Percentiles rank a stretch among this genome's conserved stretches.
Conservation (phyloP, 1,140 invertebrate species). For the Conopomorpha cramerella region DNA sequence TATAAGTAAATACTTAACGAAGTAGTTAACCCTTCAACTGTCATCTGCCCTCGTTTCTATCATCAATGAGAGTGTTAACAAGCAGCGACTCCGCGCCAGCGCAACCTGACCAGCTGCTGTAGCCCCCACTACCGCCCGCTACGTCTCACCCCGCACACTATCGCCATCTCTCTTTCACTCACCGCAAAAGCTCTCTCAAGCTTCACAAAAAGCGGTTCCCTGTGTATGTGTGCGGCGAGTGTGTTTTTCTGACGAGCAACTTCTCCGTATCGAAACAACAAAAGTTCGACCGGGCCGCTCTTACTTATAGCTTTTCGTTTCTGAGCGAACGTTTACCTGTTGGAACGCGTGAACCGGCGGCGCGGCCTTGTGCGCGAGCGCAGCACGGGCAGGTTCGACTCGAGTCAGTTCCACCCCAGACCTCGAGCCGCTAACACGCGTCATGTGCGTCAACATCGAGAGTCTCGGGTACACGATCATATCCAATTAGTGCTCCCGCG, state of each 20-base stretch:
- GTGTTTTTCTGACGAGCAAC: slow-evolving; percentile 43
- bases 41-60: no score
- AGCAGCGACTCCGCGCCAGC: slow-evolving; percentile 37
- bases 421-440: slow-evolving; percentile 34
- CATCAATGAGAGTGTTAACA: slow-evolving; percentile 42
- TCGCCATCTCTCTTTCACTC: slow-evolving; percentile 32
- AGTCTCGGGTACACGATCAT: slow-evolving; percentile 34
- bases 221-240: slow-evolving; percentile 32
- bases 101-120: slow-evolving; percentile 50
- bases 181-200: slow-evolving; percentile 33
- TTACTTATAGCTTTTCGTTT: slow-evolving; percentile 28
- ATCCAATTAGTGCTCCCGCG: slow-evolving; percentile 53
- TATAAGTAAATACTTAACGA: no score
- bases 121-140: slow-evolving; percentile 36
- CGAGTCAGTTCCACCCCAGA: slow-evolving; percentile 50
- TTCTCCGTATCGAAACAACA: slow-evolving; percentile 17
- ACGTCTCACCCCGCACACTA: slow-evolving; percentile 25
- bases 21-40: no score
- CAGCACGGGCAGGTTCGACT: slow-evolving; percentile 50
- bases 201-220: slow-evolving; percentile 53
- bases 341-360: slow-evolving; percentile 54
- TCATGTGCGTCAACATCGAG: slow-evolving; percentile 17
- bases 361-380: slow-evolving; percentile 57
- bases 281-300: slow-evolving; percentile 22
- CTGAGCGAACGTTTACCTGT: slow-evolving; percentile 41